A percentile compares a stretch with the other conserved stretches of the same genome.
phyloP scores from a whole-genome alignment of 2,888 invertebrate genomes.

The Rhogogaster chlorosoma region DNA sequence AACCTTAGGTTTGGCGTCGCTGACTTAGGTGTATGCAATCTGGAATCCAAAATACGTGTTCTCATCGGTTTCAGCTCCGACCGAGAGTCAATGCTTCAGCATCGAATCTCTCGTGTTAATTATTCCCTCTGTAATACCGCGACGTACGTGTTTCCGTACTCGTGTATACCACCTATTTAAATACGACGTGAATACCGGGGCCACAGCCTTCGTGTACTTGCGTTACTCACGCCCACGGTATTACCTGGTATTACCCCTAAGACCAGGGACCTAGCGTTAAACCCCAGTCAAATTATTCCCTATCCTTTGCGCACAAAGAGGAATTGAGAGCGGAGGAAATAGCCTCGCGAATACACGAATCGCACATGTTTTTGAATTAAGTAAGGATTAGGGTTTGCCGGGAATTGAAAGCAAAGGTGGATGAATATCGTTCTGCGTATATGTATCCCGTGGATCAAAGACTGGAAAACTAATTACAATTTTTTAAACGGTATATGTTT shows the following conservation, averaged over 20 bases:
- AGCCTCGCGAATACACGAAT: conserved; percentile 36
- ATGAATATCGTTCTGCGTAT: neutral
- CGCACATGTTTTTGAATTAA: conserved; percentile 41
- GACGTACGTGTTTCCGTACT: conserved; percentile 40
- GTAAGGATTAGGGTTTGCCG: conserved; percentile 16
- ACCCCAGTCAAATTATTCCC: conserved; percentile 51
- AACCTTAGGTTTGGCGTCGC: neutral
- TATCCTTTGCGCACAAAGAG: conserved; percentile 17
- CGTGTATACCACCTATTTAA: conserved; percentile 44
- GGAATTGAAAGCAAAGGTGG: conserved; percentile 25
- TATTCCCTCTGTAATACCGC: conserved; percentile 47
- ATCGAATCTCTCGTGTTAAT: conserved; percentile 39
- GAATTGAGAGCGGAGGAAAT: conserved; percentile 9
- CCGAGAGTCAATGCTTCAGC: neutral
- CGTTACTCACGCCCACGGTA: conserved; percentile 37
- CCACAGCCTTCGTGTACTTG: conserved; percentile 24
- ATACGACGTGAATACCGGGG: conserved; percentile 33
- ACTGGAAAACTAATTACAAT: neutral
- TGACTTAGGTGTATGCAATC: neutral
- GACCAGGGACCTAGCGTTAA: conserved; percentile 46
- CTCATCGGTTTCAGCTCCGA: neutral
- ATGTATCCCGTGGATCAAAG: neutral
- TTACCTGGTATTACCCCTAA: conserved; percentile 49
- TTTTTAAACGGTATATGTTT: neutral
- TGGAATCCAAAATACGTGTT: conserved; percentile 1